Percentiles rank a stretch among this genome's conserved stretches.
Evolutionary conservation across 1,140 invertebrate species (phyloP).

Genomic region (Calycopis cecrops): DNA sequence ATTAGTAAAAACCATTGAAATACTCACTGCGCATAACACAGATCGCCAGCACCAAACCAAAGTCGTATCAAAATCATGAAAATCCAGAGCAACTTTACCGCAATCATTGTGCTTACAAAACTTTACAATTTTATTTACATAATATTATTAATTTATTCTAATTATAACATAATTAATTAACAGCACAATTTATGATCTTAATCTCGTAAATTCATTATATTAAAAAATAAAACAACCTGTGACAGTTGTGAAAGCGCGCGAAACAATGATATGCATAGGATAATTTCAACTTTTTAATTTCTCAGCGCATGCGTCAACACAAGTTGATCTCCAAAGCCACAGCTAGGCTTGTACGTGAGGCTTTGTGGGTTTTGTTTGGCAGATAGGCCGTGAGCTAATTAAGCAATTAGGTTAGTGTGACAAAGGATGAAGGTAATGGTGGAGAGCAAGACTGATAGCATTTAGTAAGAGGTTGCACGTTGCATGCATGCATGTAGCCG

Average conservation of each 20-base stretch:
- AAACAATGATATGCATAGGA: constrained; percentile 48
- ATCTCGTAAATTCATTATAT: constrained; percentile 13
- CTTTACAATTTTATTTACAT: constrained; percentile 24
- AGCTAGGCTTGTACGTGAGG: neutral
- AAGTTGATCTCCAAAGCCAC: neutral
- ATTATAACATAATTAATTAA: constrained; percentile 11
- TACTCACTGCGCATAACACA: constrained; percentile 73
- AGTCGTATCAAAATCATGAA: constrained; percentile 52
- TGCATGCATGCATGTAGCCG: too few species aligned
- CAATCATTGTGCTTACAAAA: constrained; percentile 55
- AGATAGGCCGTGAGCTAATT: neutral
- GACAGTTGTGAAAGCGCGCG: constrained; percentile 50
- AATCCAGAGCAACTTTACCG: constrained; percentile 51
- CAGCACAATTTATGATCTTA: neutral
- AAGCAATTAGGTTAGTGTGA: neutral
- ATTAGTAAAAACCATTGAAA: neutral
- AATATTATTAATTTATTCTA: constrained; percentile 18
- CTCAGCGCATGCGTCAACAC: constrained; percentile 51
- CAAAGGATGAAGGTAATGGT: too few species aligned
- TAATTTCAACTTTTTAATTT: constrained; percentile 44
- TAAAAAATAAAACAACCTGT: constrained; percentile 34
- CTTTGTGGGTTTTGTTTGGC: neutral
- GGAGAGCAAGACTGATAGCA: too few species aligned
- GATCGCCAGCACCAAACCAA: constrained; percentile 61
- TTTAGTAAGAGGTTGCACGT: too few species aligned